A percentile compares a stretch with the other conserved stretches of the same genome.
phyloP scores from a whole-genome alignment of 1,140 invertebrate genomes.

The Diprion similis region DNA sequence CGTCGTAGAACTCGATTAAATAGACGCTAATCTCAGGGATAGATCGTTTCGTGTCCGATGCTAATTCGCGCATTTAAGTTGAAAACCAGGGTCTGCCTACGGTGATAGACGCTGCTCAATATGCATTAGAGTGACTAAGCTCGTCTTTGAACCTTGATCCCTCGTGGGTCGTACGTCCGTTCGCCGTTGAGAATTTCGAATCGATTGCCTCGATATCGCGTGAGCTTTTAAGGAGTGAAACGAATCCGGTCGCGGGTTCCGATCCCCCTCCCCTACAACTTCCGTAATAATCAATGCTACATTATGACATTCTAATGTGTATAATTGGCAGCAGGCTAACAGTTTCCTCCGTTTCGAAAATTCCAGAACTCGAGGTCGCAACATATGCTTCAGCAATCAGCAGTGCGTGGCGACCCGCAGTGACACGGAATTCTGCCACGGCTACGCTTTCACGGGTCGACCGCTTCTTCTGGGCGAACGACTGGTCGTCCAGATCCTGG shows the following conservation, averaged over 20 bases:
- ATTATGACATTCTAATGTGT: background rate
- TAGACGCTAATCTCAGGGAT: background rate
- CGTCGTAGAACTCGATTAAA: no score
- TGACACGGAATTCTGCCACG: conserved; percentile 90
- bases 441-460: conserved; percentile 90
- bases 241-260: background rate
- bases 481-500: conserved; percentile 84
- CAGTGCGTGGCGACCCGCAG: conserved; percentile 81
- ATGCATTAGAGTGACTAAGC: background rate
- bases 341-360: conserved; percentile 27
- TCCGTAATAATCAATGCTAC: no score
- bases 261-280: background rate
- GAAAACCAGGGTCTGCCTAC: no score
- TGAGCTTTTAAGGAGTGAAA: conserved; percentile 1
- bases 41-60: background rate
- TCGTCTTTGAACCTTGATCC: background rate
- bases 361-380: conserved; percentile 77
- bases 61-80: background rate
- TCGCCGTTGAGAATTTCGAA: background rate
- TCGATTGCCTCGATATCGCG: background rate
- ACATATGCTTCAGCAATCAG: conserved; percentile 82
- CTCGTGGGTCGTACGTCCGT: background rate
- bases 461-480: conserved; percentile 87
- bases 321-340: background rate
- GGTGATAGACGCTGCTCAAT: background rate